phyloP scores from a whole-genome alignment of 1,140 invertebrate species.

The Augochlora pura region DNA sequence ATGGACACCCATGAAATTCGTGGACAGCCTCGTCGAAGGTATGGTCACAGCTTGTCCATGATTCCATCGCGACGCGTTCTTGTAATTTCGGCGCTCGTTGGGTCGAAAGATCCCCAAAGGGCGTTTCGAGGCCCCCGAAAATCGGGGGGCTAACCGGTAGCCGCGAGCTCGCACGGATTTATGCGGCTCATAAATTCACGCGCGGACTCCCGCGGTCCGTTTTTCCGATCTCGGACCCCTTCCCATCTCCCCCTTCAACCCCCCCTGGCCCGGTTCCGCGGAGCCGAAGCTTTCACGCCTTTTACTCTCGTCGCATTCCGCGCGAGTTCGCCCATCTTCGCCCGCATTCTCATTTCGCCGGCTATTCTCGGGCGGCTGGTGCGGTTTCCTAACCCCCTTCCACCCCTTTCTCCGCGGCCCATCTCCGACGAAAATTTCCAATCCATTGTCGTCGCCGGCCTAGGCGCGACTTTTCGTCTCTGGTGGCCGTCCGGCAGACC shows the following conservation, averaged over 20 bases:
- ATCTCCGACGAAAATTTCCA: constrained; percentile 43
- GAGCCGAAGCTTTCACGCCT: constrained; percentile 1
- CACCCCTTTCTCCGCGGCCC: too few species aligned
- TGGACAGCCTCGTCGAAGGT: too few species aligned
- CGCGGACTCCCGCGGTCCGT: constrained; percentile 70
- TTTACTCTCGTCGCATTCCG: constrained; percentile 43
- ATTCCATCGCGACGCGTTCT: constrained; percentile 20
- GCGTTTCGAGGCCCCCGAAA: constrained; percentile 58
- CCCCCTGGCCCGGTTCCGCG: not conserved
- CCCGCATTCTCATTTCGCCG: constrained; percentile 33
- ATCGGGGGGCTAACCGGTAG: too few species aligned
- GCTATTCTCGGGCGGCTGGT: constrained; percentile 37
- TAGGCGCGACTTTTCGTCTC: not conserved
- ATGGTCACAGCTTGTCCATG: too few species aligned
- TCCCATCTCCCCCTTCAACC: constrained; percentile 49
- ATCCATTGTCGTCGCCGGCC: not conserved
- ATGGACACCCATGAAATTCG: too few species aligned
- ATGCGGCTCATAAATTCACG: constrained; percentile 78
- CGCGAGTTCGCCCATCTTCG: constrained; percentile 20
- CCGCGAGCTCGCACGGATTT: constrained; percentile 75
- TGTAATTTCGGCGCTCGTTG: constrained; percentile 38
- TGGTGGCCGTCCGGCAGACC: not conserved
- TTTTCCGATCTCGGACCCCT: constrained; percentile 72
- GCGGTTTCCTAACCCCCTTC: not conserved
- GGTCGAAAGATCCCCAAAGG: not conserved